These are phyloP conservation scores for Drosophila siamana DNA, from an alignment of 2,888 invertebrate species.

Conservation along the genomic window DNA sequence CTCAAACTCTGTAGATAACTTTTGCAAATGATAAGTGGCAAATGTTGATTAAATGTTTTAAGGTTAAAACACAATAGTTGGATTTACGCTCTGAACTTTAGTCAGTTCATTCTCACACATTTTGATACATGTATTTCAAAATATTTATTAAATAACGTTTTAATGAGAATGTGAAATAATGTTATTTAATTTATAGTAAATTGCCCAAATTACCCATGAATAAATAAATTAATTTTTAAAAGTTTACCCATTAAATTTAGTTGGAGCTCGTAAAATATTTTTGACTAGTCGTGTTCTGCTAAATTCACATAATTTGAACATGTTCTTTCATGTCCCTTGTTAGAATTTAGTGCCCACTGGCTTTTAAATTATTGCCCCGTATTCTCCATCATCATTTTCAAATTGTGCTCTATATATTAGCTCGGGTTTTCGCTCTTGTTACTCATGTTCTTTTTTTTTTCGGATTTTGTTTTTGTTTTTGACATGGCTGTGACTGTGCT, in stretches of 20 bases:
- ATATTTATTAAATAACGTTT: too few species aligned
- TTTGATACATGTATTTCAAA: background rate
- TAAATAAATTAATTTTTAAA: background rate
- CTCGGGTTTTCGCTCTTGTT: conserved; percentile 17
- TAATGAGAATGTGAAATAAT: too few species aligned
- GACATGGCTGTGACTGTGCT: conserved; percentile 15
- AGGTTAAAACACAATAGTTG: too few species aligned
- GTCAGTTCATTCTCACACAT: too few species aligned
- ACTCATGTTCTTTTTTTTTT: conserved; percentile 10
- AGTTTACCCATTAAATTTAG: background rate
- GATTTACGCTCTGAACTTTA: too few species aligned
- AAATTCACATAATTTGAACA: background rate
- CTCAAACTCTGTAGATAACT: too few species aligned
- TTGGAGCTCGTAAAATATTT: background rate
- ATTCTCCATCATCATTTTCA: conserved; percentile 5
- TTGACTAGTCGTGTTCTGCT: background rate
- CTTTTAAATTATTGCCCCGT: background rate
- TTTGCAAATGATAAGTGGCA: too few species aligned
- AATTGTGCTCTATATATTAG: conserved; percentile 23
- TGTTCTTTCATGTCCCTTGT: background rate
- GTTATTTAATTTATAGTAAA: too few species aligned
- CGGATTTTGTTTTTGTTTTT: conserved; percentile 2
- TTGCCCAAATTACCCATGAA: too few species aligned
- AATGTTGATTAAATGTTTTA: too few species aligned
- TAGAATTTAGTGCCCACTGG: conserved; percentile 1